A percentile compares a stretch with the other conserved stretches of the same genome.
Conservation (phyloP, 2,888 invertebrate species). For the Sphecodes monilicornis region DNA sequence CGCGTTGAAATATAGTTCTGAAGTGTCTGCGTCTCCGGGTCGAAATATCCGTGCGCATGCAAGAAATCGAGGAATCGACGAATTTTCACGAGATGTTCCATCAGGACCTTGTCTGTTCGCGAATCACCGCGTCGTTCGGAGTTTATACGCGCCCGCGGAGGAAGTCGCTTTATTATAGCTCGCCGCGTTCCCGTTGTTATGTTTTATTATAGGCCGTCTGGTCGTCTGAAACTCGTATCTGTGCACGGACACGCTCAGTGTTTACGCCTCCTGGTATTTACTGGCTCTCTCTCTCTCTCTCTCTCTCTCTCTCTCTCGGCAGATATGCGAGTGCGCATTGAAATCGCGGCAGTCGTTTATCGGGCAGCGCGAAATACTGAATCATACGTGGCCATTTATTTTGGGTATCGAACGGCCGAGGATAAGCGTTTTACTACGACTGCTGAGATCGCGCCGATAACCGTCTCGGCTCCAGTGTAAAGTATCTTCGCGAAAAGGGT, state of each 20-base stretch:
- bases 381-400: slow-evolving; percentile 39
- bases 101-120: neutral
- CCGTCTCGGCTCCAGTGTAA: neutral
- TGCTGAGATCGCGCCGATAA: slow-evolving; percentile 29
- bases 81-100: slow-evolving; percentile 8
- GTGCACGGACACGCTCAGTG: slow-evolving; percentile 6
- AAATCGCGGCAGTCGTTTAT: slow-evolving; percentile 48
- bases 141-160: slow-evolving; percentile 44
- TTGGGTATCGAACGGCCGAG: slow-evolving; percentile 7
- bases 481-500: slow-evolving; percentile 9
- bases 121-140: slow-evolving; percentile 24
- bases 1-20: slow-evolving; percentile 26
- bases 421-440: slow-evolving; percentile 28
- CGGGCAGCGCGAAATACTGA: slow-evolving; percentile 37
- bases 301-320: neutral
- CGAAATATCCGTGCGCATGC: slow-evolving; percentile 11
- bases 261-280: slow-evolving; percentile 6
- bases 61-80: neutral
- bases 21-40: neutral
- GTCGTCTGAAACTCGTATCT: slow-evolving; percentile 48
- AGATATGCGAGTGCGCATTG: slow-evolving; percentile 45
- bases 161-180: slow-evolving; percentile 49
- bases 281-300: neutral
- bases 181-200: slow-evolving; percentile 48
- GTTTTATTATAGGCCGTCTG: slow-evolving; percentile 57